Conservation (phyloP, 2,888 invertebrate species). For the Thalpophila matura region DNA sequence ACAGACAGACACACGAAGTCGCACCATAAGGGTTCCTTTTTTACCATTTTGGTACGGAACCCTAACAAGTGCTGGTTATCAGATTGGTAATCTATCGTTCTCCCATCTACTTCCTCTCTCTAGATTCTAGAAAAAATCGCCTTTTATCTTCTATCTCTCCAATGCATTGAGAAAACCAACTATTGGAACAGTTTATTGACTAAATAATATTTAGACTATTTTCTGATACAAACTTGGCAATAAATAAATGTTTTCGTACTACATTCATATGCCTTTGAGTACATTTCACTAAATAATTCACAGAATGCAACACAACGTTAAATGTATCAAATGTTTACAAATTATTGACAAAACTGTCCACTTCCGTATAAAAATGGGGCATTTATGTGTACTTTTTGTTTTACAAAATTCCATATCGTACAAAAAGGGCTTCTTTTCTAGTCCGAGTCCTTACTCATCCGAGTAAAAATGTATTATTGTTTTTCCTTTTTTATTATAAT, state of each 20-base stretch:
- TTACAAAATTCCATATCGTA: constrained; percentile 5
- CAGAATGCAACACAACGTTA: constrained; percentile 16
- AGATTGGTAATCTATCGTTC: too few species aligned
- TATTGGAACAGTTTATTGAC: neutral
- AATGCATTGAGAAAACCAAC: neutral
- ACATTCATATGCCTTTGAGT: neutral
- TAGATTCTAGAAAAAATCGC: too few species aligned
- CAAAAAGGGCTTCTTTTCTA: neutral
- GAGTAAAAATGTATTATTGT: constrained; percentile 44
- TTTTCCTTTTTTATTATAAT: constrained; percentile 43
- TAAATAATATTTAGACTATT: too few species aligned
- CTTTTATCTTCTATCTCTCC: too few species aligned
- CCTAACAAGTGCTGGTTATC: too few species aligned
- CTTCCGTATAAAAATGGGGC: constrained; percentile 7
- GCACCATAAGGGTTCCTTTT: too few species aligned
- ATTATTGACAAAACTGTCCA: constrained; percentile 20
- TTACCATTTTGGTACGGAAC: too few species aligned
- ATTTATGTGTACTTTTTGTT: constrained; percentile 14
- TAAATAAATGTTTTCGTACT: neutral
- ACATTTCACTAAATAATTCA: constrained; percentile 27
- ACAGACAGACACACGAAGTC: too few species aligned
- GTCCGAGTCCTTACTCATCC: constrained; percentile 10
- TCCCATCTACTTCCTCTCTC: too few species aligned
- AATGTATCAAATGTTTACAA: constrained; percentile 35
- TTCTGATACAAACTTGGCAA: neutral